These are phyloP conservation scores for Aethina tumida DNA, from an alignment of 1,140 invertebrate genomes.

Conservation along the genomic window DNA sequence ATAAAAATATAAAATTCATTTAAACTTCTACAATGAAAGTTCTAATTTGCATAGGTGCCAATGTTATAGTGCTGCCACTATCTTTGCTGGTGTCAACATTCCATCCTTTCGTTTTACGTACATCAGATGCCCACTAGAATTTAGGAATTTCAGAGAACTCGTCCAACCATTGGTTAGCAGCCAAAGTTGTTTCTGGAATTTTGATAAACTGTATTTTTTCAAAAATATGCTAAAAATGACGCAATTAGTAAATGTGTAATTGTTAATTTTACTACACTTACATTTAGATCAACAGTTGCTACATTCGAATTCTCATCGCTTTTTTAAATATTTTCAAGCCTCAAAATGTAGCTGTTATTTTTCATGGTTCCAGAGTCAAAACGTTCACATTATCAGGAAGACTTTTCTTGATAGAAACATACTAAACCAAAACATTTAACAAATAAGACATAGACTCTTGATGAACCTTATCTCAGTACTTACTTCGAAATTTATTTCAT, in stretches of 20 bases:
- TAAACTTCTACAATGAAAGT: slow-evolving; percentile 26
- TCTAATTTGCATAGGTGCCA: slow-evolving; percentile 28
- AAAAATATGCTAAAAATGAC: too few species aligned
- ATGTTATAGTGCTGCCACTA: slow-evolving; percentile 8
- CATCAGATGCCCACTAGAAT: slow-evolving; percentile 17
- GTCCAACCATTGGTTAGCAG: slow-evolving; percentile 22
- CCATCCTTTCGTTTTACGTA: slow-evolving; percentile 7
- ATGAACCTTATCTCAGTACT: too few species aligned
- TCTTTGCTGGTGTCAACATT: neutral
- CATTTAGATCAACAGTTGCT: slow-evolving; percentile 45
- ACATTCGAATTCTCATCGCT: slow-evolving; percentile 50
- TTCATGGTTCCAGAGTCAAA: slow-evolving; percentile 81
- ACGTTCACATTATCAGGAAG: slow-evolving; percentile 75
- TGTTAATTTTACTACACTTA: too few species aligned
- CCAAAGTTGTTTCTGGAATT: slow-evolving; percentile 23
- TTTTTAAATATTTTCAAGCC: slow-evolving; percentile 84
- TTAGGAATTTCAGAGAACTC: too few species aligned
- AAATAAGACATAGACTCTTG: too few species aligned
- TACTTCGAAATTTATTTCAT: slow-evolving; percentile 37
- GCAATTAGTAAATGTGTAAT: too few species aligned
- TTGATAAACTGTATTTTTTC: slow-evolving; percentile 1
- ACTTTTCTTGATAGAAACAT: slow-evolving; percentile 24
- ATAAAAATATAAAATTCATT: too few species aligned
- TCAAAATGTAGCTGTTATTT: slow-evolving; percentile 55
- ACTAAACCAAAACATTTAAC: too few species aligned